These are phyloP conservation scores for Trichogramma evanescens DNA, from an alignment of 2,888 invertebrate species.

Conservation along the genomic window DNA sequence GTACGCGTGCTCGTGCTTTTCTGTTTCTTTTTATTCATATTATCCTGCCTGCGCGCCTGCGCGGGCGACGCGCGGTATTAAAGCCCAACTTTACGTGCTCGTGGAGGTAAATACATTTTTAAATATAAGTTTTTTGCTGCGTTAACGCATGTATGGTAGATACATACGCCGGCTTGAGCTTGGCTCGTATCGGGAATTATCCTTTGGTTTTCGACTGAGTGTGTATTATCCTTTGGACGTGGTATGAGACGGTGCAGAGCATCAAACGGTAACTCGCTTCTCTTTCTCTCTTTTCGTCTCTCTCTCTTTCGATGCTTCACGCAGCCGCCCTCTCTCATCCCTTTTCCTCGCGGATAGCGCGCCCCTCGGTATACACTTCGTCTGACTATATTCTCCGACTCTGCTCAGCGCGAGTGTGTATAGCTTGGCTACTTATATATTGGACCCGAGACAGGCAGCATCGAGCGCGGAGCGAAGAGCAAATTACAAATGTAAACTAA, in stretches of 20 bases:
- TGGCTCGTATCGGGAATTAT: conserved; percentile 45
- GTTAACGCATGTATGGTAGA: conserved; percentile 9
- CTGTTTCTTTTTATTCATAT: too few species aligned
- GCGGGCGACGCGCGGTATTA: too few species aligned
- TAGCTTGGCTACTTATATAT: conserved; percentile 36
- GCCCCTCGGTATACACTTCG: conserved; percentile 24
- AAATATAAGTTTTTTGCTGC: conserved; percentile 45
- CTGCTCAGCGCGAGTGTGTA: conserved; percentile 36
- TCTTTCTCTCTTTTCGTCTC: conserved; percentile 14
- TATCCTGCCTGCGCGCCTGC: too few species aligned
- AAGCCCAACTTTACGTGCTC: conserved; percentile 22
- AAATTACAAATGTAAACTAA: conserved; percentile 7
- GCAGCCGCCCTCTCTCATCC: conserved; percentile 16
- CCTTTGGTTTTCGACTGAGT: conserved; percentile 38
- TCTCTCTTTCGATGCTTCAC: conserved; percentile 21
- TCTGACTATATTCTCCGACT: conserved; percentile 19
- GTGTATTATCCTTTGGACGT: conserved; percentile 41
- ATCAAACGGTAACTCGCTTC: conserved; percentile 37
- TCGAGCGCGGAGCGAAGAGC: not conserved
- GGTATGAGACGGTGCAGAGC: conserved; percentile 29
- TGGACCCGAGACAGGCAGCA: conserved; percentile 25
- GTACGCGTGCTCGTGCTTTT: too few species aligned
- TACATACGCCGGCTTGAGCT: conserved; percentile 36
- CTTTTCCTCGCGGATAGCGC: conserved; percentile 24
- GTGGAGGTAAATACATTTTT: conserved; percentile 47